phyloP scores from a whole-genome alignment of 2,113 vertebrate species.

The Dicrurus megarhynchus region DNA sequence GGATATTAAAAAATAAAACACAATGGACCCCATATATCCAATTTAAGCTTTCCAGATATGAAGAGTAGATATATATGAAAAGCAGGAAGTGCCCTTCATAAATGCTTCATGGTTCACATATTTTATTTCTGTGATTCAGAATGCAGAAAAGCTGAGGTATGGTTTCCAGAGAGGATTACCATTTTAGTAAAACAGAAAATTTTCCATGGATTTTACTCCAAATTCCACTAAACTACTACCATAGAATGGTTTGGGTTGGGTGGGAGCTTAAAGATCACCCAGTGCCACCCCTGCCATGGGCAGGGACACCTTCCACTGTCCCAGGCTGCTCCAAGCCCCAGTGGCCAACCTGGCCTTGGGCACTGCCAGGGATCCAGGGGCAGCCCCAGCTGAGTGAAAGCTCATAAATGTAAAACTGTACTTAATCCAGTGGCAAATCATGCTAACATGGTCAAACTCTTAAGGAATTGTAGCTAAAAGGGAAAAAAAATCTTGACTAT shows the following conservation, averaged over 20 bases:
- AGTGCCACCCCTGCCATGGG: background rate
- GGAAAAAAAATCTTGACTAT: background rate
- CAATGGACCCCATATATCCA: background rate
- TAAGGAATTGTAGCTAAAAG: background rate
- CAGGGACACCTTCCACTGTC: background rate
- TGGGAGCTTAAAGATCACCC: background rate
- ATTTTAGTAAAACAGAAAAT: background rate
- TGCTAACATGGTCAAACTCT: background rate
- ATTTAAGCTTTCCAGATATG: background rate
- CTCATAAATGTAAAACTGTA: background rate
- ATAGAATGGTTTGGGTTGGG: background rate
- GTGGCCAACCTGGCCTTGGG: background rate
- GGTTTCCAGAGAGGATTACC: background rate
- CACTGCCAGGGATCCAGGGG: background rate
- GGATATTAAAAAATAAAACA: slow-evolving; percentile 34
- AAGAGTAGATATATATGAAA: background rate
- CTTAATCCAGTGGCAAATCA: background rate
- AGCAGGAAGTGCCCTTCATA: background rate
- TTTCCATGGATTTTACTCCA: background rate
- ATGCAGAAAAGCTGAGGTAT: background rate
- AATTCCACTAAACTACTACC: background rate
- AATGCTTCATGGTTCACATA: background rate
- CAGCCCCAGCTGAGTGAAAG: background rate
- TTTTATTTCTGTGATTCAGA: background rate
- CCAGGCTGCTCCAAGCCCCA: background rate